Base-by-base conservation (phyloP, 2,888 invertebrate species). In the Odontocolon sp. region DNA sequence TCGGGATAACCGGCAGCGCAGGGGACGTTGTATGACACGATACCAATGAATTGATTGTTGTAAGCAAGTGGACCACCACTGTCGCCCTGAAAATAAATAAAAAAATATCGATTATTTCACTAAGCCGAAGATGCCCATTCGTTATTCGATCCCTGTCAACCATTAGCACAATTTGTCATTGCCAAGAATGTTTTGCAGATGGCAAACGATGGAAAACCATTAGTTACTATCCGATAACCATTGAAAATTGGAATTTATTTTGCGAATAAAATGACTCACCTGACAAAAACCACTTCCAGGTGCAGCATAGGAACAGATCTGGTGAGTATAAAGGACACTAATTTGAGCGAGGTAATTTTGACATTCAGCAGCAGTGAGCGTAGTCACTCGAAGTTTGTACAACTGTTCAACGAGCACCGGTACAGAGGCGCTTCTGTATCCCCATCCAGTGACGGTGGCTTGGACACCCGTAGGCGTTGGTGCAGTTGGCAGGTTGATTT, bases 11-110 rank as follows among this genome's bases (percentile, higher is more conserved):
- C 80, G 3, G 61, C 11, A 6, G 72, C 79, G 40, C 81, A 81
- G 16, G 74, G 74, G 5, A 72, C 42, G 8, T 80, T 81, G 14
- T 67, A 82, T 3, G 81, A 81, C 1, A 82, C 80, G 3, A 83
- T 23, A 9, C 83, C 82, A 11, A 79, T 42, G 8, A 80, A 36
- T 33, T 36, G 31, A n/a, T 59, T 14, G 5, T 73, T 59, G 23
- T 45, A 52, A 26, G 64, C 73, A 8, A 80, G 56, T 33, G 80
- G 80, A 40, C 79, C 77, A 5, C 80, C 80, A 40, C 79, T 79
- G 38, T 81, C 80, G 45, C 77, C 80, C 67, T 75, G 4, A 28
- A 59, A 45, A 52, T 4, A 61, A 3, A 54, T 31, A 40, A 28
- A 0, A 3, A 28, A 4, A 9, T 45, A 16, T 38, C 3, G 28